A percentile compares a stretch with the other conserved stretches of the same genome.
Conservation (phyloP, 2,888 invertebrate genomes). For the Horisme vitalbata region DNA sequence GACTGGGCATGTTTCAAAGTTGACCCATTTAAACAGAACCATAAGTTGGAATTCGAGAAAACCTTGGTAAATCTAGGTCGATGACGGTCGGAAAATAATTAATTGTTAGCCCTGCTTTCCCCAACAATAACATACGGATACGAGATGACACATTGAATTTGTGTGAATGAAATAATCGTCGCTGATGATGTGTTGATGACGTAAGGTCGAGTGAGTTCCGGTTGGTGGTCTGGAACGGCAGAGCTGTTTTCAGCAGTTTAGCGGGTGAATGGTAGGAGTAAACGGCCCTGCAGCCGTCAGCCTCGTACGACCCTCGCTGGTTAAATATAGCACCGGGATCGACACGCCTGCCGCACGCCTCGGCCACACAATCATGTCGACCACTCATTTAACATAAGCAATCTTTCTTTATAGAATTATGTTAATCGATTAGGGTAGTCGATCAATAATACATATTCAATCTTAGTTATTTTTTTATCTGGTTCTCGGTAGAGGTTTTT, state of each 20-base stretch:
- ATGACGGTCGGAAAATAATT: background rate
- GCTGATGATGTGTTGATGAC: conserved; percentile 26
- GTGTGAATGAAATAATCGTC: conserved; percentile 27
- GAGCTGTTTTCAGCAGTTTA: conserved; percentile 40
- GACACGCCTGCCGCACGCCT: conserved; percentile 68
- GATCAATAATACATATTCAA: no score
- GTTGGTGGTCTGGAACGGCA: conserved; percentile 16
- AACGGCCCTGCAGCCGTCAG: conserved; percentile 53
- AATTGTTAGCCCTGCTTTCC: conserved; percentile 1
- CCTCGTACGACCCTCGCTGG: conserved; percentile 68
- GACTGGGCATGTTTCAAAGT: no score
- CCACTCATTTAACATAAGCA: conserved; percentile 55
- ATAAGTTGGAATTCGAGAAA: background rate
- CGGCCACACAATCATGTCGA: conserved; percentile 70
- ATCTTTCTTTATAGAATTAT: conserved; percentile 38
- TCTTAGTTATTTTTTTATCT: no score
- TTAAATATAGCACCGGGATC: conserved; percentile 76
- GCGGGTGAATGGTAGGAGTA: conserved; percentile 61
- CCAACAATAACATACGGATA: background rate
- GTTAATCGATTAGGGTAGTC: no score
- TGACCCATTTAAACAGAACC: no score
- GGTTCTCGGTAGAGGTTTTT: no score
- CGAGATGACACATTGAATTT: conserved; percentile 20
- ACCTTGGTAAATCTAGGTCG: background rate
- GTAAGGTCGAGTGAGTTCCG: conserved; percentile 23